Conservation (phyloP, 1,140 invertebrate species). For the Delia radicum region DNA sequence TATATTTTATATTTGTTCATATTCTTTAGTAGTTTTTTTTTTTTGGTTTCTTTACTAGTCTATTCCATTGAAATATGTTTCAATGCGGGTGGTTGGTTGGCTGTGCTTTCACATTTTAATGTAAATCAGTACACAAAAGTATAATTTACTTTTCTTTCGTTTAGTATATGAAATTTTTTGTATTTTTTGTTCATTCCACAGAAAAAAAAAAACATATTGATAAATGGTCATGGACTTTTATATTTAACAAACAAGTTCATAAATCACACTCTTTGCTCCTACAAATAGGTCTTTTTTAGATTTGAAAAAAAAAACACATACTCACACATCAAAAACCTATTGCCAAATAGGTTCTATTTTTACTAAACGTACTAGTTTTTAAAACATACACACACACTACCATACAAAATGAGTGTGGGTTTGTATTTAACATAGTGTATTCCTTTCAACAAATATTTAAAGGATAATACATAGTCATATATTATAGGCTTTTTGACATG, state of each 20-base stretch:
- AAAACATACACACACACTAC: background rate
- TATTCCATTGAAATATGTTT: background rate
- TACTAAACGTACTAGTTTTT: background rate
- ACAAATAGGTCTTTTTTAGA: background rate
- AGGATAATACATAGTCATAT: background rate
- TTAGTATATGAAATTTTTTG: too few species aligned
- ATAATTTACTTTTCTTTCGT: background rate
- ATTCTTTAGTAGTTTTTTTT: background rate
- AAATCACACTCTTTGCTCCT: constrained; percentile 14
- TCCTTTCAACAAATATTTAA: background rate
- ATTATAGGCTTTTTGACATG: background rate
- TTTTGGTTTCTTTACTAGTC: too few species aligned
- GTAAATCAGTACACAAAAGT: background rate
- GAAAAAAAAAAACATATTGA: constrained; percentile 10
- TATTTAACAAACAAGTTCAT: constrained; percentile 17
- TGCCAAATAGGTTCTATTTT: background rate
- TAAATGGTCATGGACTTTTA: background rate
- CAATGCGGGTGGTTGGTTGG: background rate
- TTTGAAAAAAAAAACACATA: background rate
- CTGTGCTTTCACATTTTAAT: too few species aligned
- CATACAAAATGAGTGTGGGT: background rate
- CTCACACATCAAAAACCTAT: background rate
- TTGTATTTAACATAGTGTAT: background rate
- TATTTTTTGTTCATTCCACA: background rate
- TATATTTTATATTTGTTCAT: background rate